phyloP scores from a whole-genome alignment of 2,888 invertebrate species.

The Ophion obscuratus region DNA sequence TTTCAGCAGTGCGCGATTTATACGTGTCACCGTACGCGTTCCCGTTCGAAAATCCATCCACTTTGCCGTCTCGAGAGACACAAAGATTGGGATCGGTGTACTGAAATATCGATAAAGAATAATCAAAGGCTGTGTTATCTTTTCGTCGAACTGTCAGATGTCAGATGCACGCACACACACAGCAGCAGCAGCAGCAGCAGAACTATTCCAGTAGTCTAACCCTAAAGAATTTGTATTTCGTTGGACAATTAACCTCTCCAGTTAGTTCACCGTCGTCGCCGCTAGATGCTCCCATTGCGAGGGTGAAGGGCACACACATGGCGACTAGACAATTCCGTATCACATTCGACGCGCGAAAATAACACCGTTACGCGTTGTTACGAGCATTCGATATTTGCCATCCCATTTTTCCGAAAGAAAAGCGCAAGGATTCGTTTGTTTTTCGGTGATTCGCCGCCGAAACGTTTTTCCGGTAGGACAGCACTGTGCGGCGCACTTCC shows the following conservation, averaged over 20 bases:
- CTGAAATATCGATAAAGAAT: slow-evolving; percentile 14
- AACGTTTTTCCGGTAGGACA: neutral
- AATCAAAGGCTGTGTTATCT: slow-evolving; percentile 10
- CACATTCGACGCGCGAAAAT: neutral
- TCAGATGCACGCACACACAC: neutral
- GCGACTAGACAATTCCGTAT: neutral
- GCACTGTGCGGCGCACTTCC: neutral
- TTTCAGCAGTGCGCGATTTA: neutral
- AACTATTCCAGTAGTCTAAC: neutral
- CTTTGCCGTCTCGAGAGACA: neutral
- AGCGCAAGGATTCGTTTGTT: neutral
- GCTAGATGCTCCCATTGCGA: neutral
- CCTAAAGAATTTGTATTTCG: neutral
- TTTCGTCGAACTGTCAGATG: slow-evolving; percentile 7
- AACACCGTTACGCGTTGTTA: neutral
- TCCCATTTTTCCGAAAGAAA: neutral
- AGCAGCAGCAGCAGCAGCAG: no score
- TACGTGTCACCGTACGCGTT: neutral
- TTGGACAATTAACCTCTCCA: neutral
- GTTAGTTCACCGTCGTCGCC: neutral
- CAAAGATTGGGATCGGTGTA: neutral
- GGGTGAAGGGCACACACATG: neutral
- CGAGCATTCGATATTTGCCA: no score
- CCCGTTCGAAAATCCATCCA: neutral
- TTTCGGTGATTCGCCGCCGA: neutral